phyloP scores from a whole-genome alignment of 2,888 invertebrate species.

The Vanessa cardui region DNA sequence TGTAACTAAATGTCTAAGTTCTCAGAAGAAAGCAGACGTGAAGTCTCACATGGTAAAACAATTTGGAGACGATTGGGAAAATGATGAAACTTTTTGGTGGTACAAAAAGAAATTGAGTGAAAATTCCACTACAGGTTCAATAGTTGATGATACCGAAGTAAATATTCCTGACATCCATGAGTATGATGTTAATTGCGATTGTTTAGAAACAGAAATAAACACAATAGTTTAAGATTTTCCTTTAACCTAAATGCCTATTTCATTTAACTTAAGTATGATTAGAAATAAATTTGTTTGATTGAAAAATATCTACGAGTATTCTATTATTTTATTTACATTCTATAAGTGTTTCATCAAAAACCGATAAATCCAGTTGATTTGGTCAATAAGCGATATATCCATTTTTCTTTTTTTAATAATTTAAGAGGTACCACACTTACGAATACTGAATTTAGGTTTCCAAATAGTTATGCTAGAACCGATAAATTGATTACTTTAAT shows the following conservation, averaged over 20 bases:
- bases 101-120: no score
- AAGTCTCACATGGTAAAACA: constrained; percentile 14
- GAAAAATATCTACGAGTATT: constrained; percentile 6
- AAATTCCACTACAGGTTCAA: no score
- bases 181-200: constrained; percentile 14
- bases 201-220: constrained; percentile 16
- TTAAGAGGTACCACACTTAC: constrained; percentile 8
- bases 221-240: constrained; percentile 18
- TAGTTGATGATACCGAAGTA: constrained; percentile 20
- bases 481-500: constrained; percentile 1
- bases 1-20: constrained; percentile 13
- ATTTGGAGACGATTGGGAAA: constrained; percentile 23
- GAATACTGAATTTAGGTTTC: neutral
- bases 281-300: constrained; percentile 10
- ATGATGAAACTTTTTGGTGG: constrained; percentile 19
- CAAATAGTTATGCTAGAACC: neutral
- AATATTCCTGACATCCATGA: constrained; percentile 19
- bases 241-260: neutral
- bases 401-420: constrained; percentile 10
- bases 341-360: neutral
- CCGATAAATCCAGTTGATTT: neutral
- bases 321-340: neutral
- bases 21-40: constrained; percentile 23
- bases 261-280: constrained; percentile 10
- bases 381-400: neutral